These are phyloP conservation scores for Menidia menidia DNA, from an alignment of 2,797 vertebrate species.

Conservation along the genomic window DNA sequence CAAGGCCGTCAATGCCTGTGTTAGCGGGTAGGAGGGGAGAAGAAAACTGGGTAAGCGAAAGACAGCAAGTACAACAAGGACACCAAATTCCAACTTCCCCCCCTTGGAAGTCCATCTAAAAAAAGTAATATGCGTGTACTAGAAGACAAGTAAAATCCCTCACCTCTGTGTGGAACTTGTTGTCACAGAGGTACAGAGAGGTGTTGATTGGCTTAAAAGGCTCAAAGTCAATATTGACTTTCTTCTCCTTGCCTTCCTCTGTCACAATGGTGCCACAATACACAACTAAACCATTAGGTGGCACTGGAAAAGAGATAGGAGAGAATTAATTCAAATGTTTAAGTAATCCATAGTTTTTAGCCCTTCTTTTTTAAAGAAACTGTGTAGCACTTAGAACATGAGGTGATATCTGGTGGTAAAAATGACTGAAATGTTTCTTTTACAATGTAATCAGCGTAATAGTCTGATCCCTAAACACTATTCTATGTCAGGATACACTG, in stretches of 20 bases:
- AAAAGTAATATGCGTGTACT: not conserved
- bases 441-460: too few species aligned
- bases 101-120: not conserved
- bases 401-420: too few species aligned
- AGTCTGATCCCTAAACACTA: not conserved
- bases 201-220: slow-evolving; percentile 99
- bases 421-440: too few species aligned
- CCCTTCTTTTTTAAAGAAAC: not conserved
- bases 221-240: slow-evolving; percentile 99
- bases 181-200: slow-evolving; percentile 98
- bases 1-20: slow-evolving; percentile 94
- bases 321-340: slow-evolving; percentile 6
- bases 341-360: not conserved
- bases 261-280: slow-evolving; percentile 99
- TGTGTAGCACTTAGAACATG: not conserved
- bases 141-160: slow-evolving; percentile 44
- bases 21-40: not conserved
- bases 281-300: slow-evolving; percentile 98
- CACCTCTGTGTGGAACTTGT: slow-evolving; percentile 99
- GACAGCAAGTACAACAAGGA: slow-evolving; percentile 10
- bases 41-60: slow-evolving; percentile 24
- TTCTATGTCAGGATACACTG: not conserved
- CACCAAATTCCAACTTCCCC: not conserved
- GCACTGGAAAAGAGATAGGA: slow-evolving; percentile 86
- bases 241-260: slow-evolving; percentile 99